A percentile compares a stretch with the other conserved stretches of the same genome.
These are phyloP conservation scores for Ctenochaetus hawaiiensis DNA, from an alignment of 2,797 vertebrate genomes.

Conservation along the genomic window DNA sequence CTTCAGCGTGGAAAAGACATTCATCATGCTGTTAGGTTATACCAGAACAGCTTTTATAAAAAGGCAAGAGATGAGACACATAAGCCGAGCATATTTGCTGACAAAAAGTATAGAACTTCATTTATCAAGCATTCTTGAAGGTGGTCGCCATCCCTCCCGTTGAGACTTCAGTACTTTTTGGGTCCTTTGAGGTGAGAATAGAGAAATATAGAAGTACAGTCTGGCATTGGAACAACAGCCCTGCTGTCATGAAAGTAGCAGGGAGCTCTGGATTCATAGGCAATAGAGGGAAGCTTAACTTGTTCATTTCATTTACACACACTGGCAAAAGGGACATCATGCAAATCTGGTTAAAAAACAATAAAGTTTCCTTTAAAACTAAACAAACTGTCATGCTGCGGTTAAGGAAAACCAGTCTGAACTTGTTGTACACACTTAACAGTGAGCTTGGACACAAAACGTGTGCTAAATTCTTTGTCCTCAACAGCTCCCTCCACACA, in stretches of 20 bases:
- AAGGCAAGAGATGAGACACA: not conserved
- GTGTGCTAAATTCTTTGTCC: not conserved
- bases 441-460: not conserved
- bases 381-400: not conserved
- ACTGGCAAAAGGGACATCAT: too few relatives aligned
- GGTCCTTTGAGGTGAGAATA: too few relatives aligned
- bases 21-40: not conserved
- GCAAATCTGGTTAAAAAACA: not conserved
- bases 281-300: too few relatives aligned
- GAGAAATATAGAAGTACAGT: too few relatives aligned
- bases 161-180: too few relatives aligned
- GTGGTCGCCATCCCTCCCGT: too few relatives aligned
- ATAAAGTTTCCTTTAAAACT: not conserved
- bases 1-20: constrained; percentile 7
- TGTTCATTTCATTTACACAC: too few relatives aligned
- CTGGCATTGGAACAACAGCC: too few relatives aligned
- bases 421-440: not conserved
- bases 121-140: not conserved
- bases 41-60: not conserved
- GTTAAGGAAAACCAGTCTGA: not conserved
- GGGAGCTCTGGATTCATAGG: too few relatives aligned
- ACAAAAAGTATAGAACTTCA: not conserved
- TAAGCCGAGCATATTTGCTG: not conserved
- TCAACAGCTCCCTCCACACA: not conserved
- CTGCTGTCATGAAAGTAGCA: too few relatives aligned